Evolutionary conservation across 2,888 invertebrate genomes (phyloP), one percentile per base, ranked within the genome.

Genomic region (Netelia melanura): DNA sequence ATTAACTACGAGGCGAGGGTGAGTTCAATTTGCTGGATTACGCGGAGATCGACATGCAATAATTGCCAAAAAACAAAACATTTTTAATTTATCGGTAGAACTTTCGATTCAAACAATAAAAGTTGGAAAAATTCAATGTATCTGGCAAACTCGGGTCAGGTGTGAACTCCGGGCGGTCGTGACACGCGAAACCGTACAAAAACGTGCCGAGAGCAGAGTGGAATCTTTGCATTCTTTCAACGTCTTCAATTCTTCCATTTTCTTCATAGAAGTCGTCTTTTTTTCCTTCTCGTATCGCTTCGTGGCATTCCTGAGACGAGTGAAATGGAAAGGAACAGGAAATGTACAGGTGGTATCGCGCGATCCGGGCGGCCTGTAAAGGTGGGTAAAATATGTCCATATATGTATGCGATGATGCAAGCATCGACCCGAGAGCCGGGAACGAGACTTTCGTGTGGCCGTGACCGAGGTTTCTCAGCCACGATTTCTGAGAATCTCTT

Each of bases 101-200:
- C 5, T 30, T 30, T 30, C 30, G 5, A 3, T 30, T 30, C 5
- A 30, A 30, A 30, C 30, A 30, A 30, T 30, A 5, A 17, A 30
- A 30, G 30, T 5, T 5, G 30, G 30, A 30, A 30, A 30, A 30
- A 30, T 30, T 30, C 30, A 5, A 30, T 30, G 5, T 3, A 5
- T 3, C 11, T 3, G 56, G 9, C 43, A n/a, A 58, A n/a, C 25
- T 17, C 68, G 30, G 64, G 78, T 17, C 62, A 52, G 21, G 21
- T 38, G 70, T 30, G 65, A 71, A 44, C 23, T 54, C 54, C 56
- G 25, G n/a, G 64, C n/a, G 52, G 44, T 65, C 44, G 30, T 58
- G 64, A 80, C 88, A 88, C 86, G 87, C 87, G 86, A 88, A 91
- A 91, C 88, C 89, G 89, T 91, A 90, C 91, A 88, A 88, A 90